These are phyloP conservation scores for Palythoa caribaeorum DNA, from an alignment of 92 coral and sea anemone species.

Conservation along the genomic window DNA sequence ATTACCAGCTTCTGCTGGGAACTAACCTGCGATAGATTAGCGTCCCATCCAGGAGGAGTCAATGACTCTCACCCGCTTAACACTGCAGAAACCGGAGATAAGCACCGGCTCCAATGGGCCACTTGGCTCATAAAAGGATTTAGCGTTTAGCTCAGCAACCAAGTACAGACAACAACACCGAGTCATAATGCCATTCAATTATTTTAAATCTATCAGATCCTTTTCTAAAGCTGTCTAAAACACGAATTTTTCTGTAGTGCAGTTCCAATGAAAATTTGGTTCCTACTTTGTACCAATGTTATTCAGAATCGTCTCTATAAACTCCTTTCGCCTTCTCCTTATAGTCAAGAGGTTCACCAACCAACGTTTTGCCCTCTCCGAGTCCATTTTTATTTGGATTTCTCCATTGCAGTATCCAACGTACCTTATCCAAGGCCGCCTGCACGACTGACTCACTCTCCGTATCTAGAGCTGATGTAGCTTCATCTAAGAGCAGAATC, in stretches of 20 bases:
- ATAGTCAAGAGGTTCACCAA: neutral
- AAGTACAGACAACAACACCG: no score
- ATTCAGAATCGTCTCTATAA: neutral
- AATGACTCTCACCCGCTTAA: no score
- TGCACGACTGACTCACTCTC: constrained; percentile 68
- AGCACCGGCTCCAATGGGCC: no score
- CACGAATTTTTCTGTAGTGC: neutral
- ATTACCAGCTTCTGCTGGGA: no score
- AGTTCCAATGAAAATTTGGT: neutral
- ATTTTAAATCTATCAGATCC: neutral
- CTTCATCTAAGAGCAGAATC: constrained; percentile 65
- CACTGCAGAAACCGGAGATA: no score
- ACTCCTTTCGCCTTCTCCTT: neutral
- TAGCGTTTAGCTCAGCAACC: no score
- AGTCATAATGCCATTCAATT: neutral
- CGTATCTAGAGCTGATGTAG: constrained; percentile 63
- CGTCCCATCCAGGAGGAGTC: no score
- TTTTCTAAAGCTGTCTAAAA: neutral
- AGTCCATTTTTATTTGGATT: neutral
- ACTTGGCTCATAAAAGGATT: no score
- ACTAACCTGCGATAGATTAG: no score
- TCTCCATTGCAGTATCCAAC: neutral
- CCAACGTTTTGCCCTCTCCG: neutral
- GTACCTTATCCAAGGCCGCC: constrained; percentile 62
- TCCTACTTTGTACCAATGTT: neutral